Base-by-base conservation (phyloP, 2,888 invertebrate species). In the Acleris laterana region DNA sequence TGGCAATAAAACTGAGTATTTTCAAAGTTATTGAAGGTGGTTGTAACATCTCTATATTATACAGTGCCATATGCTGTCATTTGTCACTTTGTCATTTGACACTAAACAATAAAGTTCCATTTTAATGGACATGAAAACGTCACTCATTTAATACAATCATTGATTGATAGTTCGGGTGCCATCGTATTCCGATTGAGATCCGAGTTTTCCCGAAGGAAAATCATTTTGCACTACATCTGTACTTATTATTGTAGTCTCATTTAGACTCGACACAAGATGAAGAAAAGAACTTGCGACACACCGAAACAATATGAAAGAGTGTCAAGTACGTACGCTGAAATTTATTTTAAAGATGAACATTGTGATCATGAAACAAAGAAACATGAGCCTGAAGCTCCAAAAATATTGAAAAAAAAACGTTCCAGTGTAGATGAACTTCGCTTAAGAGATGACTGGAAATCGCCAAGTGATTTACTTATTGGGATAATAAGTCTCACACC, bases 401-500 rank as follows among this genome's bases (percentile, higher is more conserved):
- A 52, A 55, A 51, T 22, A 61, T 50, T 44, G 50, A 56, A 69
- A 22, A 62, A 19, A 62, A 61, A 44, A 9, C 50, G 68, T 50
- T 46, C 56, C n/a, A 56, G 25, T 38, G 56, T 65, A 55, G 62
- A 44, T 22, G 57, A 59, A 52, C 19, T 66, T 52, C 52, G 64
- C 6, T 20, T 61, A 20, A 52, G 69, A 17, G 74, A 78, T 68
- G 75, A 78, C 46, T 93, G 93, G 92, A 72, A 77, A 52, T 93
- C 93, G 48, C 93, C 93, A 9, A 93, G 93, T 74, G 93, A 93
- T 72, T 74, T 83, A 63, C 72, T 93, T 48, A 85, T 90, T 69
- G 89, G 83, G 19, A 80, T 79, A 70, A 56, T 92, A 69, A 82
- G 89, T 57, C 74, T 93, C 9, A 77, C 78, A 32, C 89, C 91